Percentiles rank a stretch among this genome's conserved stretches.
Evolutionary conservation across 92 coral and sea anemone genomes (phyloP).

Genomic region (Umimayanthus chanpuru): DNA sequence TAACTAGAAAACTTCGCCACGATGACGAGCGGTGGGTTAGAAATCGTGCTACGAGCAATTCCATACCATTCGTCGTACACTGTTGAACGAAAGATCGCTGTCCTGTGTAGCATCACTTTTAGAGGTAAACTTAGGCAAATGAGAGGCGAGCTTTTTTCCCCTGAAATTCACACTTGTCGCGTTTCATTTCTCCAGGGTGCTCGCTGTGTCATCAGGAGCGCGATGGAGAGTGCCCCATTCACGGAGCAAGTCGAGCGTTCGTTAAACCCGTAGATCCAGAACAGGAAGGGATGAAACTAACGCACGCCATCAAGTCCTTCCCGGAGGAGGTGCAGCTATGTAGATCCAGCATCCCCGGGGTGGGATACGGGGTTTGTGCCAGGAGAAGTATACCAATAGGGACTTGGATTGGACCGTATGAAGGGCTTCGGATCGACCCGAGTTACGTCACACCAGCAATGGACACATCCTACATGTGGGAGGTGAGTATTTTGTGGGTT

Average conservation of each 20-base stretch:
- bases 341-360: conserved; percentile 84
- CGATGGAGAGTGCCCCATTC: conserved; percentile 42
- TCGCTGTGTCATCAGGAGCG: conserved; percentile 40
- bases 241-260: conserved; percentile 36
- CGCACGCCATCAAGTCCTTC: conserved; percentile 69
- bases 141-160: too few relatives aligned
- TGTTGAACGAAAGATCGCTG: too few relatives aligned
- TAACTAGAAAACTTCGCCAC: too few relatives aligned
- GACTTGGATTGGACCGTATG: conserved; percentile 93
- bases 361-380: conserved; percentile 80
- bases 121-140: too few relatives aligned
- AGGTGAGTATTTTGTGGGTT: conserved; percentile 71
- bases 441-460: conserved; percentile 53
- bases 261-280: conserved; percentile 47
- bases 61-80: too few relatives aligned
- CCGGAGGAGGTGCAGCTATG: conserved; percentile 89
- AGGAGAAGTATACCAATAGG: conserved; percentile 71
- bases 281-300: conserved; percentile 44
- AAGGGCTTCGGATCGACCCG: conserved; percentile 73
- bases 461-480: conserved; percentile 89
- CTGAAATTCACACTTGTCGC: not conserved
- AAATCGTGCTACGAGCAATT: too few relatives aligned
- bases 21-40: too few relatives aligned
- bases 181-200: conserved; percentile 10
- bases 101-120: too few relatives aligned